Base-by-base conservation (phyloP, 2,888 invertebrate genomes). In the Anarsia innoxiella region DNA sequence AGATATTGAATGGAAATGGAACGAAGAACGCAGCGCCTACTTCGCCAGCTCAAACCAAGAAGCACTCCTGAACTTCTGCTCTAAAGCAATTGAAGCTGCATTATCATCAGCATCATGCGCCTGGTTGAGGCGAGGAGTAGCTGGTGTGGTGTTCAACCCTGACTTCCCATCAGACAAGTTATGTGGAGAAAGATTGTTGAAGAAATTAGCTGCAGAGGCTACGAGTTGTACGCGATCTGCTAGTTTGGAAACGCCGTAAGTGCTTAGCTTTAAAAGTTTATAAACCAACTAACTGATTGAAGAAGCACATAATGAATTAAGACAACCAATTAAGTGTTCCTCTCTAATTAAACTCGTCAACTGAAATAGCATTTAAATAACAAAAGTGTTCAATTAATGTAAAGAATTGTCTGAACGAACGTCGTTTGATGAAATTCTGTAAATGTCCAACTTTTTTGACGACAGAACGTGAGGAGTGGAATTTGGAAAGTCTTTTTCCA, bases 61-160 rank as follows among this genome's bases (percentile, higher is more conserved):
- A 34, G 66, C 71, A 1, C 0, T 75, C 0, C 32, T 83, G 1
- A 76, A 84, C 49, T 54, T 80, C 0, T 84, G 84, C 40, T 80
- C 78, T 1, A 66, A 74, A 10, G 51, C 45, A 9, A 49, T 69
- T 0, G 45, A 42, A 2, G 68, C 67, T 1, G 64, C 69, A n/a
- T 31, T 84, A 9, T 59, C 70, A 0, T 52, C 58, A 11, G 65
- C 63, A 0, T 74, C 70, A 37, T 83, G 83, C 35, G 44, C 59
- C 5, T 84, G 84, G 83, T 39, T 82, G 5, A 62, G 70, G 25
- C 57, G 71, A 36, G 80, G 80, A 8, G 59, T 66, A 1, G 39
- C 66, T 1, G 84, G 83, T 3, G 44, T 82, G 1, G 52, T 82
- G 1, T 49, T 82, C 0, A 66, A 56, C 27, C 73, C 74, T 16